Base-by-base conservation (phyloP, 2,797 vertebrate genomes). In the Ammospiza maritima region DNA sequence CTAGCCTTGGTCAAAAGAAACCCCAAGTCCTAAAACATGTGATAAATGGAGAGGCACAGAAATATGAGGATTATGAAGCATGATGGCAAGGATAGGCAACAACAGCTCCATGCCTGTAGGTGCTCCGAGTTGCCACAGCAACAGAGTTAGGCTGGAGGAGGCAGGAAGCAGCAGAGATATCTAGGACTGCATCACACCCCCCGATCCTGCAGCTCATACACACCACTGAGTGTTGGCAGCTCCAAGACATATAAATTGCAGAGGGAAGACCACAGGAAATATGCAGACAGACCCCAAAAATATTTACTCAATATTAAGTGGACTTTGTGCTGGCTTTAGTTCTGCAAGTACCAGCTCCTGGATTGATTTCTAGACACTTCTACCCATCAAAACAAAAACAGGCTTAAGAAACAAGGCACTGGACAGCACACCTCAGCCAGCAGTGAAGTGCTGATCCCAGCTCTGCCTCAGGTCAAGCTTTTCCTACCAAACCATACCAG, bases 121-220 rank as follows among this genome's bases (percentile, higher is more conserved):
- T 82, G 50, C 81, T 92, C 34, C 0, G 45, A 76, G 90, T 96
- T 94, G 90, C 95, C 84, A 96, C 95, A 96, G 95, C 93, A 95
- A 97, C 89, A 84, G 22, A 87, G 84, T 90, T 9, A 66, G 74
- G 69, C 74, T 96, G 93, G 80, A 89, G 84, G 84, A 96, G 86
- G 94, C 50, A 89, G 74, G 27, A 94, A 76, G 27, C 69, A 79
- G 81, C 42, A 38, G 60, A 86, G 79, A 27, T 60, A 85, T 45
- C 80, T 69, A 88, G 77, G 85, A 76, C 36, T 0, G 7, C 85
- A 79, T 7, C 48, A 56, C 76, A 34, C 13, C 9, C 42, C 61
- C 50, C 45, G 30, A 88, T 81, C 66, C 66, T 7, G 1, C 79
- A 66, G 86, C 74, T 87, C 2, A 0, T 34, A 38, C 13, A 45